Percentiles rank a stretch among this genome's conserved stretches.
Conservation (phyloP, 2,797 vertebrate species). For the Champsocephalus esox region DNA sequence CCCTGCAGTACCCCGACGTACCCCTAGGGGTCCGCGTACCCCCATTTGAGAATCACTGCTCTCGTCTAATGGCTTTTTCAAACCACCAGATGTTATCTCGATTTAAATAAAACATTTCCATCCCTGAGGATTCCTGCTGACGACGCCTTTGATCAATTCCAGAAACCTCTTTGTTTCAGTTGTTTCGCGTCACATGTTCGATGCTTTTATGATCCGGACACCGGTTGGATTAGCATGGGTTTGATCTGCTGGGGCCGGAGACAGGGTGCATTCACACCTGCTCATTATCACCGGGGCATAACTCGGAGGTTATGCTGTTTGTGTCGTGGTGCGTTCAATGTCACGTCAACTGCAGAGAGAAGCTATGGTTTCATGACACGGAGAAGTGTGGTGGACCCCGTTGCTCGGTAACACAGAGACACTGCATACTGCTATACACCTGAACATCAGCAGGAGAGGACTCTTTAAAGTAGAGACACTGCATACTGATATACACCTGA, state of each 20-base stretch:
- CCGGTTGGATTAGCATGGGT: constrained; percentile 52
- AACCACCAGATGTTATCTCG: constrained; percentile 15
- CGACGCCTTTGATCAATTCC: constrained; percentile 14
- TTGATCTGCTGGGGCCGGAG: constrained; percentile 34
- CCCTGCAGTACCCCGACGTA: too few relatives aligned
- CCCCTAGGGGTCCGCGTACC: too few relatives aligned
- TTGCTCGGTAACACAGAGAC: too few relatives aligned
- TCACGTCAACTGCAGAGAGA: neutral
- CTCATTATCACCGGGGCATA: neutral
- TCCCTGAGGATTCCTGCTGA: neutral
- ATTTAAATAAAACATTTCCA: constrained; percentile 12
- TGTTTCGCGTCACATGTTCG: constrained; percentile 14
- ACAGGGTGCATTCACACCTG: constrained; percentile 26
- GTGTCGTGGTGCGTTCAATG: neutral
- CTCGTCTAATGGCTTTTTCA: neutral
- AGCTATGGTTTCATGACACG: constrained; percentile 2
- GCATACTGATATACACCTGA: too few relatives aligned
- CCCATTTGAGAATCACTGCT: too few relatives aligned
- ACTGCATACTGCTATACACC: too few relatives aligned
- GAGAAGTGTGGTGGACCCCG: too few relatives aligned
- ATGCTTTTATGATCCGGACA: constrained; percentile 33
- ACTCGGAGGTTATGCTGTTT: constrained; percentile 8
- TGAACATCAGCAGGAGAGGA: too few relatives aligned
- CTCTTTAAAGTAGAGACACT: too few relatives aligned
- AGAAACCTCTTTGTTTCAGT: constrained; percentile 15